These are phyloP conservation scores for Druceiella hillmani DNA, from an alignment of 2,888 invertebrate genomes.

Conservation along the genomic window DNA sequence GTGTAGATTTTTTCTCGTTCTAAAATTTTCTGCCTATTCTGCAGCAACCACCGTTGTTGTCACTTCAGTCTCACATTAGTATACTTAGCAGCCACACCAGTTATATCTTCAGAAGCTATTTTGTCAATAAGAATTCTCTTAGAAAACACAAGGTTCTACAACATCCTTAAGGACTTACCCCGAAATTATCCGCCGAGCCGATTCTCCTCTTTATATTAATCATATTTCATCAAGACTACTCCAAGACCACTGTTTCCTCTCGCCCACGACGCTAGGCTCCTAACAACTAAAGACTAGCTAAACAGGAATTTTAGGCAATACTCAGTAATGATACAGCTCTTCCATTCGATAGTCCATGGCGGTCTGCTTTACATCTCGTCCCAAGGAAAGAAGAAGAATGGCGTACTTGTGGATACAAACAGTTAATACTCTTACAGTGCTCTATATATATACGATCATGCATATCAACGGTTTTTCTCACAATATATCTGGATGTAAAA, in stretches of 20 bases:
- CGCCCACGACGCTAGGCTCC: conserved; percentile 28
- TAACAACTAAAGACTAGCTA: conserved; percentile 25
- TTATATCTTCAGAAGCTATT: background rate
- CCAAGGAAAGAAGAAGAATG: no score
- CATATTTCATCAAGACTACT: no score
- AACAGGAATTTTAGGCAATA: conserved; percentile 26
- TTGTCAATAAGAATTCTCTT: conserved; percentile 1
- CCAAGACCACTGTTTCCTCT: conserved; percentile 20
- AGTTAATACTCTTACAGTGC: no score
- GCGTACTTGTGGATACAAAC: no score
- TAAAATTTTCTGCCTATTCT: conserved; percentile 29
- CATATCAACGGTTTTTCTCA: no score
- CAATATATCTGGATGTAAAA: no score
- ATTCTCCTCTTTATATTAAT: conserved; percentile 18
- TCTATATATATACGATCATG: no score
- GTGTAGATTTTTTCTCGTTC: conserved; percentile 28
- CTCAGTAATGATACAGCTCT: no score
- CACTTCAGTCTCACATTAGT: conserved; percentile 17
- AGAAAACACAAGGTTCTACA: conserved; percentile 10
- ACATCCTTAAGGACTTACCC: conserved; percentile 12
- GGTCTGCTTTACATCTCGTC: no score
- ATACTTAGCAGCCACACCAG: background rate
- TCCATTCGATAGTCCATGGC: no score
- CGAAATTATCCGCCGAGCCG: conserved; percentile 17
- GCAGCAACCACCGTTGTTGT: conserved; percentile 23